Evolutionary conservation across 1,140 invertebrate species (phyloP), one percentile per base, ranked within the genome.

Genomic region (Hormaphis cornu): DNA sequence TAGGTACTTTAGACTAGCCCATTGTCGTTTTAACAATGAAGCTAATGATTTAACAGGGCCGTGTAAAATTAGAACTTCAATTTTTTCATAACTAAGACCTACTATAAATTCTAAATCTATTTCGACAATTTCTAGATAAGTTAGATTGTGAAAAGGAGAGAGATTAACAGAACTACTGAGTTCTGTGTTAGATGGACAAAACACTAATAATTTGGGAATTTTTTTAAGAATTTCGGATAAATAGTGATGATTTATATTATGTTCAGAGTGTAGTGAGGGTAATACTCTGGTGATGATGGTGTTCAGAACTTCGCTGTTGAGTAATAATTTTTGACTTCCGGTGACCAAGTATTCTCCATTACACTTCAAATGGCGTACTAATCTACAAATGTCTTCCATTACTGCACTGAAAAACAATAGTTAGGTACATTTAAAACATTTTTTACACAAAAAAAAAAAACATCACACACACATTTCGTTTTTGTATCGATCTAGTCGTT

Each of bases 161-260:
- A 66, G 26, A 50, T 66, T 16, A 6, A 66, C 50, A 33, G n/a
- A 22, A 7, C 14, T 18, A 20, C 24, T 48, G 28, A 66, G 44
- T 50, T 66, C 42, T n/a, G 35, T 33, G 33, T 48, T 50, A 9
- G 30, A 16, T 8, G 42, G 50, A 6, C 50, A 30, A 0, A 50
- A 35, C 33, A 66, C 22, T 48, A 50, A 50, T 22, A 66, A 46
- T 22, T 66, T 66, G 1, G 14, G 14, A 10, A 35, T 8, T 48
- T 66, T 66, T 50, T 66, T 66, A n/a, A 66, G 6, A 10, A 66
- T 22, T 48, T 66, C 61, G 22, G 44, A 66, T 48, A 66, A 66
- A 16, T 66, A 66, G 10, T 66, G 61, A 48, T 66, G 61, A 50
- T 66, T 66, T 66, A 66, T 22, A 66, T 33, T 66, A 66, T 48